Conservation (phyloP, 2,113 vertebrate species). For the Nerophis ophidion region DNA sequence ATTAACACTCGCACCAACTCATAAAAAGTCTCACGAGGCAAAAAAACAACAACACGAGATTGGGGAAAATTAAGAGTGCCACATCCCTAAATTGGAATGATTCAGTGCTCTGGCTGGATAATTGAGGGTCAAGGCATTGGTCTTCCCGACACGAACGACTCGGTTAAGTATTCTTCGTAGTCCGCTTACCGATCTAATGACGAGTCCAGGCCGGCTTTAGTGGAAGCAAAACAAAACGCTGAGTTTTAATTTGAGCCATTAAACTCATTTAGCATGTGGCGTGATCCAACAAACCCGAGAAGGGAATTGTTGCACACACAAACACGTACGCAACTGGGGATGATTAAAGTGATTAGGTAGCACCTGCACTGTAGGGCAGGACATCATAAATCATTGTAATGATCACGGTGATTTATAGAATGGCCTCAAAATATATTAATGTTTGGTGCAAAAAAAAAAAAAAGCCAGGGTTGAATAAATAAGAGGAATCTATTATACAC, state of each 20-base stretch:
- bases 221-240: neutral
- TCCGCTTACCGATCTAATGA: too few species aligned
- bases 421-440: neutral
- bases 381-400: constrained; percentile 2
- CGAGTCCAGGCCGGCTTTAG: constrained; percentile 8
- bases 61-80: constrained; percentile 70
- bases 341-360: constrained; percentile 4
- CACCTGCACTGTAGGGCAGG: too few species aligned
- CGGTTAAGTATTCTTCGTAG: too few species aligned
- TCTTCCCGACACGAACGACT: constrained; percentile 21
- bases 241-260: constrained; percentile 2
- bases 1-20: constrained; percentile 69
- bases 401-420: neutral
- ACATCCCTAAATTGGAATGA: constrained; percentile 70
- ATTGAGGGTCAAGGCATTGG: constrained; percentile 46
- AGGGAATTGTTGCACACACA: neutral
- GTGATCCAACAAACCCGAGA: neutral
- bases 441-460: neutral
- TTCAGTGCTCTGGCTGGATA: constrained; percentile 54
- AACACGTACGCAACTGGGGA: neutral
- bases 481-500: neutral
- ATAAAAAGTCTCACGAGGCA: constrained; percentile 62
- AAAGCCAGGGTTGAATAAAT: constrained; percentile 1
- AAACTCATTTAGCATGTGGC: constrained; percentile 1
- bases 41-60: constrained; percentile 41